Percentiles rank a stretch among this genome's conserved stretches.
Conservation (phyloP, 2,113 vertebrate genomes). For the Balaeniceps rex region DNA sequence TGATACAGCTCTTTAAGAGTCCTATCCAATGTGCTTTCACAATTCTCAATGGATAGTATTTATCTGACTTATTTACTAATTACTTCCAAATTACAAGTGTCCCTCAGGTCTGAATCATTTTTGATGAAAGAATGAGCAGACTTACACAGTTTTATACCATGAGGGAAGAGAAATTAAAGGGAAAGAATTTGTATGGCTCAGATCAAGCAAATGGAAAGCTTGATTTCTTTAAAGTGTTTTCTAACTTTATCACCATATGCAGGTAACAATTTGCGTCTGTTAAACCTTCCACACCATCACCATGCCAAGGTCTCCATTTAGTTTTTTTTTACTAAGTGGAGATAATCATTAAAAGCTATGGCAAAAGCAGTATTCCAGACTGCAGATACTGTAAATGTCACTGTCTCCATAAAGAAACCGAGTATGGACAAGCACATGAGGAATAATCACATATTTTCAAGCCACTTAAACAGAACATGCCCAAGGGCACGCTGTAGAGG, state of each 20-base stretch:
- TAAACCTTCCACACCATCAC: neutral
- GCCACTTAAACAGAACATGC: slow-evolving; percentile 17
- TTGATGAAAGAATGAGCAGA: slow-evolving; percentile 12
- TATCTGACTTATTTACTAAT: slow-evolving; percentile 63
- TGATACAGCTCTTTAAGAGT: slow-evolving; percentile 37
- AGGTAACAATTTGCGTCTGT: neutral
- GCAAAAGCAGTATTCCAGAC: neutral
- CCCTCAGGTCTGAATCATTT: slow-evolving; percentile 46
- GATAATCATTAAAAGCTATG: neutral
- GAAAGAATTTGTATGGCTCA: neutral
- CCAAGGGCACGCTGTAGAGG: neutral
- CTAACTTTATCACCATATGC: neutral
- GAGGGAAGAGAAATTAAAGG: slow-evolving; percentile 4
- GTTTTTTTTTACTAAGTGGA: neutral
- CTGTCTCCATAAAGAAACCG: neutral
- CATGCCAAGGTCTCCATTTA: neutral
- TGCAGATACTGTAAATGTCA: slow-evolving; percentile 39
- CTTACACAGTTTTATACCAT: neutral
- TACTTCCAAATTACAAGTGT: slow-evolving; percentile 34
- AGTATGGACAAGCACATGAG: neutral
- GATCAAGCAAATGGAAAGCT: neutral
- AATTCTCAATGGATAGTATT: slow-evolving; percentile 44
- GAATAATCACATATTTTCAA: slow-evolving; percentile 11
- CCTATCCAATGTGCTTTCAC: neutral
- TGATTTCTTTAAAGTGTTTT: neutral